Evolutionary conservation across 1,140 invertebrate species (phyloP), one percentile per base, ranked within the genome.

Genomic region (Bombyx mandarina): DNA sequence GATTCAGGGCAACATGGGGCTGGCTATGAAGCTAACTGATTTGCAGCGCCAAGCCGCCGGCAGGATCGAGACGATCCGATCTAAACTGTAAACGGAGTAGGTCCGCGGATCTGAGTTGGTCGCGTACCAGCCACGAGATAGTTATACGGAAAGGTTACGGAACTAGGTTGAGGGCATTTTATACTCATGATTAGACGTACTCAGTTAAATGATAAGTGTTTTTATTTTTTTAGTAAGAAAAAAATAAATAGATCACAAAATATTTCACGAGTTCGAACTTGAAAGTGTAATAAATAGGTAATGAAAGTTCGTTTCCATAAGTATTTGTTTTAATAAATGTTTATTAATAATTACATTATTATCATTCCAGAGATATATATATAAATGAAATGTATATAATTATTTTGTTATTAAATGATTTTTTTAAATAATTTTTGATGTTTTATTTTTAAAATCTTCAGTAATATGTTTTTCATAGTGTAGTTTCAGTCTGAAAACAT

Each of bases 1-100:
- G 87, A 93, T 98, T 54, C 94, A 97, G 81, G 98, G 98, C 48
- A 99, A 99, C 75, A 98, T 99, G 94, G 97, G 95, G 0, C 88
- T 98, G 8, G 97, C 97, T 4, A 95, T 99, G 95, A 99, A 98
- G 82, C 84, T 99, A 43, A 94, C 94, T 52, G 95, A 98, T 67
- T 88, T 97, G 54, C 94, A 96, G 71, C 92, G 91, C 61, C 90
- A 91, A 1, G 93, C 93, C 3, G 88, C 92, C 18, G 89, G 90
- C 47, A 92, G 93, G 81, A 94, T 95, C 71, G 93, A 93, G 62
- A 86, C 91, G 43, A 89, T 95, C 50, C 89, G 91, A 58, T 89
- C 94, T 6, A 96, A 94, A 85, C 86, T 96, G 66, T 96, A 94
- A 77, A 64, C 12, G 12, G 12, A 18, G 12, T 1, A 18, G 12